Evolutionary conservation across 1,140 invertebrate genomes (phyloP), one percentile per base, ranked within the genome.

Genomic region (Lordiphosa clarofinis): DNA sequence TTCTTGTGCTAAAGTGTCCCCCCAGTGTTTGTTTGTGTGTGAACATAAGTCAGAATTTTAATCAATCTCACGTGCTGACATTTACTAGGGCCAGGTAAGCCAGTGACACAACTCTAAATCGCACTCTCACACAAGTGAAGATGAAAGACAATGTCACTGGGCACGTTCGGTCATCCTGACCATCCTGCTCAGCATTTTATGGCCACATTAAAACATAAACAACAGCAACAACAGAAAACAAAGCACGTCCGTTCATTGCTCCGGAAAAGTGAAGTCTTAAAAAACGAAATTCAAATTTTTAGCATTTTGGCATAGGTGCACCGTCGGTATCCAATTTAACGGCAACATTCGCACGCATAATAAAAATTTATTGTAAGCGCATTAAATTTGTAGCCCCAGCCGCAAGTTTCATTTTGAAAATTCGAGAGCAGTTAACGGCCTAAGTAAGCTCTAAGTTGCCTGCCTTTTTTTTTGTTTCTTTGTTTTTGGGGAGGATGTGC

Each of bases 361-460:
- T 81, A 81, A 76, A 81, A 81, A 82, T 81, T 76, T 81, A 81
- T 81, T 56, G 72, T 60, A 61, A 61, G 67, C 76, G 76, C 72
- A 72, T 81, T 81, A 81, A 82, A 76, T 76, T 82, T 75, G 69
- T 64, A 56, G 68, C 73, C 47, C 49, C 57, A 62, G 54, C 46
- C 55, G 68, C 68, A 78, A 78, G 44, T 76, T 78, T 69, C 43
- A 24, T 50, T 50, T 52, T 33, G 43, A 28, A 11, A 38, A 15
- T 43, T 24, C 7, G 12, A 50, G 35, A 67, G 63, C 64, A 67
- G 64, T 68, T 68, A 67, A 67, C 63, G 68, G 53, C 39, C 64
- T 68, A 67, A 68, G 64, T 67, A 59, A 68, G 55, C 64, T 36
- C 64, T 68, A 67, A 67, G 47, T 67, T 67, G 64, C 47, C 47